A percentile compares a stretch with the other conserved stretches of the same genome.
phyloP scores from a whole-genome alignment of 2,888 invertebrate genomes.

The Platycheirus rosarum region DNA sequence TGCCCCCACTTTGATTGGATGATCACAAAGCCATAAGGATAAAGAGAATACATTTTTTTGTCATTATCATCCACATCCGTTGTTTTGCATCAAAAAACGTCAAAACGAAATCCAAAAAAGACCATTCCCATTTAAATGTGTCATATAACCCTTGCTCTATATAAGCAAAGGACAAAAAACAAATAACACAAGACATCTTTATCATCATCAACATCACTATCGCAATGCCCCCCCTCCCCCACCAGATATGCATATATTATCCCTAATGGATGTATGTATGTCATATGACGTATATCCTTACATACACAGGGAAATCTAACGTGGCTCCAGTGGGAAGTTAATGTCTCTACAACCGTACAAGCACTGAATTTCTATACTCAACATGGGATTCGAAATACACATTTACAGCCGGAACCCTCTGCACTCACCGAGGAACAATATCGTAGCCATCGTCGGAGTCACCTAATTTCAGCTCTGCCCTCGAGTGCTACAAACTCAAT shows the following conservation, averaged over 20 bases:
- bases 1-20: slow-evolving; percentile 25
- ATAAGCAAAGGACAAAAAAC: slow-evolving; percentile 26
- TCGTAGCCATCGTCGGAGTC: slow-evolving; percentile 34
- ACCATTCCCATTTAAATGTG: slow-evolving; percentile 14
- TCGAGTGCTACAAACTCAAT: slow-evolving; percentile 26
- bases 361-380: slow-evolving; percentile 41
- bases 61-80: not conserved
- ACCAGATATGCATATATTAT: slow-evolving; percentile 62
- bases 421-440: slow-evolving; percentile 3
- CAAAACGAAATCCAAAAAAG: slow-evolving; percentile 3
- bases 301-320: slow-evolving; percentile 15
- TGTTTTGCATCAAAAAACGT: not conserved
- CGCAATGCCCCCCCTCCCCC: slow-evolving; percentile 22
- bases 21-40: not conserved
- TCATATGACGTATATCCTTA: not conserved
- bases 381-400: slow-evolving; percentile 29
- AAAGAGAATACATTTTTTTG: not conserved
- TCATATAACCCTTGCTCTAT: slow-evolving; percentile 5
- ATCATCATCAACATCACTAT: slow-evolving; percentile 42
- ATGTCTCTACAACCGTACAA: slow-evolving; percentile 15
- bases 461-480: slow-evolving; percentile 45
- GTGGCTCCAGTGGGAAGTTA: slow-evolving; percentile 34
- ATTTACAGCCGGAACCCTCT: slow-evolving; percentile 9
- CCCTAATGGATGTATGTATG: slow-evolving; percentile 19
- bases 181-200: slow-evolving; percentile 38